Evolutionary conservation across 1,140 invertebrate genomes (phyloP).

Genomic region (Paraescarpia echinospica): DNA sequence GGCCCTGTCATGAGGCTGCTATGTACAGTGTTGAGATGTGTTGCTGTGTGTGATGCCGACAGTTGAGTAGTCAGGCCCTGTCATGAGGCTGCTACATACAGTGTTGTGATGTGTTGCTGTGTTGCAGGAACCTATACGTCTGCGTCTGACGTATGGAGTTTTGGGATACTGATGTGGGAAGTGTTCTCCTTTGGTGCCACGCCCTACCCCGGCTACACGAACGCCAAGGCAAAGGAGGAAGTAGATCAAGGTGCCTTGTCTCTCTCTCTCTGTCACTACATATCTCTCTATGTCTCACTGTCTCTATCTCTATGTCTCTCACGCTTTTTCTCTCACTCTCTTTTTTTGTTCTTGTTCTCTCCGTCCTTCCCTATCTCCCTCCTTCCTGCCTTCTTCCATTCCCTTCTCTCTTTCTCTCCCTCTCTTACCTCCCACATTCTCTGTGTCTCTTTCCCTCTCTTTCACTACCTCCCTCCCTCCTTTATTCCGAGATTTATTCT

Average conservation of each 20-base stretch:
- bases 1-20: neutral
- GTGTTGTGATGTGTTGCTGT: neutral
- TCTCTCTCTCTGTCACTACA: neutral
- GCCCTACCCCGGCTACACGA: slow-evolving; percentile 84
- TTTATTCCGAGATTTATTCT: neutral
- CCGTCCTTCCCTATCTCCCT: neutral
- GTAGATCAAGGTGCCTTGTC: slow-evolving; percentile 78
- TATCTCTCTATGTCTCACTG: neutral
- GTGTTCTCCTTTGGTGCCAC: slow-evolving; percentile 91
- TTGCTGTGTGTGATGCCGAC: no score
- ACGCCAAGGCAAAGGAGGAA: slow-evolving; percentile 71
- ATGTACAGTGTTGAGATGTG: neutral
- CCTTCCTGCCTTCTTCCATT: neutral
- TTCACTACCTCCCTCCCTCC: neutral
- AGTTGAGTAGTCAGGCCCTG: neutral
- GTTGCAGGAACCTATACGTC: slow-evolving; percentile 77
- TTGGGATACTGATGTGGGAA: slow-evolving; percentile 95
- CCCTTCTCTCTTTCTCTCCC: neutral
- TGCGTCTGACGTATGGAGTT: slow-evolving; percentile 97
- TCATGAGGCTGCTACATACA: neutral
- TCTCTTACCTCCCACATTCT: neutral
- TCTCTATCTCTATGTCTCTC: neutral
- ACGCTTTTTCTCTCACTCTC: no score
- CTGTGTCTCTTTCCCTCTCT: neutral
- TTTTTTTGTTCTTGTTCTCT: neutral